Base-by-base conservation (phyloP, 2,888 invertebrate species). In the Iphiclides podalirius region DNA sequence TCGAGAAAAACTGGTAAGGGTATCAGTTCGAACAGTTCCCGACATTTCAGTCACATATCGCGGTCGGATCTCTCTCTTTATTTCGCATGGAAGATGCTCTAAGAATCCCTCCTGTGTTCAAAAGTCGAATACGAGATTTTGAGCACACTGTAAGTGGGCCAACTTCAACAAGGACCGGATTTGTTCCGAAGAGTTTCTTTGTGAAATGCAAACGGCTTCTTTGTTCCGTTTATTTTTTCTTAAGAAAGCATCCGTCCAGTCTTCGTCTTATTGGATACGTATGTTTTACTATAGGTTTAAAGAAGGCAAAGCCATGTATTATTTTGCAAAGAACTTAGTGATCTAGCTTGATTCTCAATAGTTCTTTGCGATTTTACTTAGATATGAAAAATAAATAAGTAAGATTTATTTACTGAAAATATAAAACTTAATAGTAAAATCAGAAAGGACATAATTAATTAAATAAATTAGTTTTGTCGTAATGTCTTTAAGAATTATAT, bases 1-100 rank as follows among this genome's bases (percentile, higher is more conserved):
- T n/a, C n/a, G n/a, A n/a, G n/a, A n/a, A n/a, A n/a, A n/a, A n/a
- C 20, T 66, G 47, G 69, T 71, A 67, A 43, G 62, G 58, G 52
- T 20, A 39, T 26, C 28, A 38, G 31, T 47, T 40, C 36, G 28
- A 46, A 39, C 43, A 4, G 15, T 53, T 57, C 56, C 38, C 52
- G 47, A 58, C 58, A 64, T 66, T 64, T 66, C 62, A 58, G 67
- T 60, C 63, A 61, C 61, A 68, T 57, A 59, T 55, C 54, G 52
- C 39, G 34, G 35, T 36, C 54, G 48, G 52, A 48, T 59, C 58
- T 61, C 43, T 61, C 43, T 52, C 47, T 49, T 61, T 59, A 59
- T 62, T 58, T 58, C 53, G 52, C 57, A 54, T 59, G 55, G 52
- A 56, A 58, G 54, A 58, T 59, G 56, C 59, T 59, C 55, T 55